Evolutionary conservation across 2,113 vertebrate species (phyloP).

Genomic region (Crotalus horridus): DNA sequence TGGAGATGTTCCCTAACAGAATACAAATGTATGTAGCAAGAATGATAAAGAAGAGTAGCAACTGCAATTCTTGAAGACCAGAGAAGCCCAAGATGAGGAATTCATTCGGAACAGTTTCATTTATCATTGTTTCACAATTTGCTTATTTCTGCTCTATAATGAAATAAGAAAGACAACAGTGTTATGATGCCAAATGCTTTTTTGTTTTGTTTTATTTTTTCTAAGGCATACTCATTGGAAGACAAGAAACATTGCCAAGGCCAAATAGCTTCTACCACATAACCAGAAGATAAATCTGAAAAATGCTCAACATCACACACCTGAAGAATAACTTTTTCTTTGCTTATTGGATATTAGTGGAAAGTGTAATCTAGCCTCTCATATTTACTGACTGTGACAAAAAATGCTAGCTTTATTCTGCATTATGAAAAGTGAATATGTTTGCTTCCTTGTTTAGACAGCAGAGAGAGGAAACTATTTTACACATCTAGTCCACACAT

Average conservation of each 20-base stretch:
- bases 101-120: background rate
- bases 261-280: background rate
- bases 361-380: background rate
- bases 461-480: background rate
- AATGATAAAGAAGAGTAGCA: background rate
- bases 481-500: background rate
- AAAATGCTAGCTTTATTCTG: background rate
- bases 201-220: background rate
- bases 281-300: background rate
- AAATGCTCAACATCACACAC: background rate
- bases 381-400: background rate
- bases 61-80: conserved; percentile 1
- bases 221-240: background rate
- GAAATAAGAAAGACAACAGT: background rate
- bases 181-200: background rate
- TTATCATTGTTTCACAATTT: background rate
- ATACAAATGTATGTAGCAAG: background rate
- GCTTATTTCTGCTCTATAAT: background rate
- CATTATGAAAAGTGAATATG: background rate
- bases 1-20: conserved; percentile 31
- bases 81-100: conserved; percentile 46
- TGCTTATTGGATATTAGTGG: background rate
- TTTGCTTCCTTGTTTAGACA: background rate
- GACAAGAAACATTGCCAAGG: background rate
- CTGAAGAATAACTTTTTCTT: background rate